Base-by-base conservation (phyloP, 2,113 vertebrate species). In the Crotalus viridis region DNA sequence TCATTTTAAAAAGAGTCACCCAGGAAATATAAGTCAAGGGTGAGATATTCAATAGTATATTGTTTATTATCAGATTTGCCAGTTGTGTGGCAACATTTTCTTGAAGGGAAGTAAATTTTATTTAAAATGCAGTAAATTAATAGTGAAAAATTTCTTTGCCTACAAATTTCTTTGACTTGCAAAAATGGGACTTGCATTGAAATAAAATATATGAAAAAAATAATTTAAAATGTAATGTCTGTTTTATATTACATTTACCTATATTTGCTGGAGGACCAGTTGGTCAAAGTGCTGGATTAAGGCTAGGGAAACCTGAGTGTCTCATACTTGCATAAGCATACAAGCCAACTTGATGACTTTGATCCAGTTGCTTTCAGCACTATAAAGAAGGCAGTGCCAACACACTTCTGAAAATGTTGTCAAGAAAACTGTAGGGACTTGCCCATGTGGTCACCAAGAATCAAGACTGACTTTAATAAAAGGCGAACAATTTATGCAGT, bases 1-100 rank as follows among this genome's bases (percentile, higher is more conserved):
- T 64, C 46, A 88, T 94, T 94, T 51, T 48, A 93, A 89, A 91
- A 96, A 96, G 95, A 94, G 94, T 95, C 93, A 92, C 39, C 15
- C 0, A 0, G 59, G 64, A 21, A 26, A n/a, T 95, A 92, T 89
- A 92, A 90, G 55, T 26, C 56, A 88, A 92, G 8, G 33, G 64
- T 90, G 88, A 8, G 46, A 43, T 90, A 9, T 6, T 43, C 69
- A 59, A 55, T 39, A 90, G 17, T 33, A 90, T 92, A 90, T 59
- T 93, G 13, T 61, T 12, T 52, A 19, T 1, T 4, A 52, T 46
- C 2, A 51, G 5, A 43, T 17, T 89, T 95, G 81, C 56, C n/a
- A 93, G 28, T 1, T 17, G 87, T 94, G 13, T 1, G 89, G 92
- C 81, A 13, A 12, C 12, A 43, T 26, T 86, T 94, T 93, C 69